phyloP scores from a whole-genome alignment of 2,113 vertebrate species.

The Calypte anna region DNA sequence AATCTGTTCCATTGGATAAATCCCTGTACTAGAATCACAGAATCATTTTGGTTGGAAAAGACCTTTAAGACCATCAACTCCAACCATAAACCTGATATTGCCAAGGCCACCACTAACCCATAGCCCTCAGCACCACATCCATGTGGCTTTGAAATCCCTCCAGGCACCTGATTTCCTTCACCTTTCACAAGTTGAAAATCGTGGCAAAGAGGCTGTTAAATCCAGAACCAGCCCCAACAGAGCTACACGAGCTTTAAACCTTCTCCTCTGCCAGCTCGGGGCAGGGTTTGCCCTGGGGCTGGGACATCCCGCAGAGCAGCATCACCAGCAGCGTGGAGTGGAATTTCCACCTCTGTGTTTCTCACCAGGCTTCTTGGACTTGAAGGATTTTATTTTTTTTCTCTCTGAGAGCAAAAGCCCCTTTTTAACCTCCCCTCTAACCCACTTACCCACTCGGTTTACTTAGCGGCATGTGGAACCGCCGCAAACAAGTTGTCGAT shows the following conservation, averaged over 20 bases:
- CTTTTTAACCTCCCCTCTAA: neutral
- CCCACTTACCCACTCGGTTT: neutral
- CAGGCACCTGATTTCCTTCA: neutral
- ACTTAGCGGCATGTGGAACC: neutral
- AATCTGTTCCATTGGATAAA: too few relatives aligned
- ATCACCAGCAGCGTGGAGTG: accelerated
- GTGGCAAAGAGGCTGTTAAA: neutral
- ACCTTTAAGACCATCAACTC: too few relatives aligned
- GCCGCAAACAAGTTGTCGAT: neutral
- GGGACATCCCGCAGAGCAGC: neutral
- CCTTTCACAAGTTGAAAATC: neutral
- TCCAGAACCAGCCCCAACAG: neutral
- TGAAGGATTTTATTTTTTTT: neutral
- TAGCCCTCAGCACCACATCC: too few relatives aligned
- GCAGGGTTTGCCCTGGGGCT: neutral
- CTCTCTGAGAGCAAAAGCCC: neutral
- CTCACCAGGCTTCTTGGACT: neutral
- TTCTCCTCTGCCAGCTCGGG: neutral
- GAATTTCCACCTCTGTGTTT: neutral
- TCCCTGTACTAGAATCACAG: too few relatives aligned
- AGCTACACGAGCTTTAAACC: neutral
- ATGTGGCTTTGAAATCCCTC: too few relatives aligned
- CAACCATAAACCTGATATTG: too few relatives aligned
- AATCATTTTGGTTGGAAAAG: too few relatives aligned
- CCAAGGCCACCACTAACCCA: too few relatives aligned